phyloP scores from a whole-genome alignment of 2,797 vertebrate species.

The Amphiprion clarkii region DNA sequence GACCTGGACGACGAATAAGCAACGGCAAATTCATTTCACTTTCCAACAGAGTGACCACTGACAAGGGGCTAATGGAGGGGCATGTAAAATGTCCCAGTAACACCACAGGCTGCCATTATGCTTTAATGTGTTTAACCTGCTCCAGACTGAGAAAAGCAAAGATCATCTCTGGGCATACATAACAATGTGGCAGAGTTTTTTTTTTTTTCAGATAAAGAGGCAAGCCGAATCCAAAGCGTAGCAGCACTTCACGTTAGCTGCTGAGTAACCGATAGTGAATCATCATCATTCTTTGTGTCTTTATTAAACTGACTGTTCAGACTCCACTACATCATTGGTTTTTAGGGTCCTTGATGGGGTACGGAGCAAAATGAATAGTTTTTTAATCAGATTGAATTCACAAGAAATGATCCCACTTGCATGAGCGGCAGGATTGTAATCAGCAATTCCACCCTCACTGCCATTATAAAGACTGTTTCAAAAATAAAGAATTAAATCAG shows the following conservation, averaged over 20 bases:
- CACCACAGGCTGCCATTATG: background rate
- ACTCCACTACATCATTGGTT: constrained; percentile 1
- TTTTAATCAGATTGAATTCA: constrained; percentile 39
- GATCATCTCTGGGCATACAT: background rate
- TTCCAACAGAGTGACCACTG: too few relatives aligned
- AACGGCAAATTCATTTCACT: too few relatives aligned
- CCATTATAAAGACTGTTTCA: constrained; percentile 1
- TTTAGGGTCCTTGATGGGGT: constrained; percentile 5
- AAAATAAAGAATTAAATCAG: constrained; percentile 13
- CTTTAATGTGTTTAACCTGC: constrained; percentile 1
- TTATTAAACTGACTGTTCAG: constrained; percentile 1
- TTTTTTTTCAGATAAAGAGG: background rate
- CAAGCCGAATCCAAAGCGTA: background rate
- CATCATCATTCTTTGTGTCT: background rate
- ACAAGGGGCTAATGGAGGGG: background rate
- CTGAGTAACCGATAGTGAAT: background rate
- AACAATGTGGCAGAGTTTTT: background rate
- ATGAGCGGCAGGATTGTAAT: constrained; percentile 28
- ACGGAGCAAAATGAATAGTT: constrained; percentile 19
- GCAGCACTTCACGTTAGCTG: background rate
- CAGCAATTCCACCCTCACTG: background rate
- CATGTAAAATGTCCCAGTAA: background rate
- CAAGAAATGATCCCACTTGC: constrained; percentile 14
- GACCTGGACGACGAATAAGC: too few relatives aligned
- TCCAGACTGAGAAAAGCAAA: background rate